Base-by-base conservation (phyloP, 2,797 vertebrate species). In the Oreortyx pictus region DNA sequence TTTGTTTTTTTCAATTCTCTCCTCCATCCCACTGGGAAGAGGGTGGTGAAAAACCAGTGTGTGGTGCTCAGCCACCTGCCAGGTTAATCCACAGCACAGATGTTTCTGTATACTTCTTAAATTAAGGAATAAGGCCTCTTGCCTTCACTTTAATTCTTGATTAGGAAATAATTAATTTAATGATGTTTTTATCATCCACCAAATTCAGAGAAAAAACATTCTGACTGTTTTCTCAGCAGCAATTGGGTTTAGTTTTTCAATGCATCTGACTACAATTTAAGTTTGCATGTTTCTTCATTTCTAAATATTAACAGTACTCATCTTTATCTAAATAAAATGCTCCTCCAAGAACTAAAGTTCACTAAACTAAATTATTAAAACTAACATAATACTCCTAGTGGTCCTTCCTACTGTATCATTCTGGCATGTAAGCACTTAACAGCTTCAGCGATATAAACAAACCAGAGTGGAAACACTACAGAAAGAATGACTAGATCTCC, bases 251-350 rank as follows among this genome's bases (percentile, higher is more conserved):
- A 35, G 6, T 49, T 41, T 67, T 47, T 33, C 41, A 31, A 5
- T 0, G 0, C 17, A 87, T 11, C 17, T 49, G 33, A 86, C 13
- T 16, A 74, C 22, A 81, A 8, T 3, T 6, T 9, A 4, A 81
- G 29, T 77, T 15, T 65, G 72, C 35, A 4, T 7, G 13, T 64
- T 81, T 88, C 46, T 52, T 80, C 46, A 75, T 41, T 88, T 44
- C 43, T 70, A 70, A 78, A 83, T 56, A 35, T 56, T 56, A 72
- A 15, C 20, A 44, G 9, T 25, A 66, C 62, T 68, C 31, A 4
- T 41, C 27, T 33, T 72, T 44, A 72, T 29, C 54, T 59, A 81
- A 78, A 92, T 78, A 41, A 94, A 88, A 88, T 41, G n/a, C 19
- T 41, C 15, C 46, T 87, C 11, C 37, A 52, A 88, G 56, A 91